A percentile compares a stretch with the other conserved stretches of the same genome.
Conservation (phyloP, 2,113 vertebrate genomes). For the Spheniscus mendiculus region DNA sequence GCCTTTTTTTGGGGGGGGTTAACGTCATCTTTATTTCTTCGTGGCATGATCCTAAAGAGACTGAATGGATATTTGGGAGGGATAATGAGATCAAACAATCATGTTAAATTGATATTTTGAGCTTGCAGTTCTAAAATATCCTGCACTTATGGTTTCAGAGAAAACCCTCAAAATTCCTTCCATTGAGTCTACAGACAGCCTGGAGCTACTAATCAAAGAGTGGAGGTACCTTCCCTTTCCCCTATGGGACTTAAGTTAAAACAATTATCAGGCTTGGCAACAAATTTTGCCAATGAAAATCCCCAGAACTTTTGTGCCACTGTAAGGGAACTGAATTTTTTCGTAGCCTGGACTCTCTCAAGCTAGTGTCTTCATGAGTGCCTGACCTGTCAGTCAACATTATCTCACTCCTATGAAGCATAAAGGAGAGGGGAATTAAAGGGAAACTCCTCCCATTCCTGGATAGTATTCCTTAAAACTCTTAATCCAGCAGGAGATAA, state of each 20-base stretch:
- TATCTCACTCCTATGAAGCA: neutral
- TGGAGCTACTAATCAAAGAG: neutral
- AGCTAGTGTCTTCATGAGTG: neutral
- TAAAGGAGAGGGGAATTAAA: neutral
- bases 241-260: neutral
- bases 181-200: neutral
- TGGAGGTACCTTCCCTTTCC: neutral
- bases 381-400: neutral
- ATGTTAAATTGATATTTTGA: neutral
- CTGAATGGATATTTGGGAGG: neutral
- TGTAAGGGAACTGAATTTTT: neutral
- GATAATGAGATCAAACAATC: neutral
- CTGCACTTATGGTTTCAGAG: neutral
- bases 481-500: neutral
- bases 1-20: neutral
- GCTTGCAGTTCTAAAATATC: neutral
- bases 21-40: neutral
- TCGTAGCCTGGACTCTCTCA: neutral
- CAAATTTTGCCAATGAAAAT: neutral
- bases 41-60: neutral
- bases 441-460: neutral
- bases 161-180: conserved; percentile 18
- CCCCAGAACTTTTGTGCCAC: neutral
- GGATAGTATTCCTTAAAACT: neutral
- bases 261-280: neutral